Evolutionary conservation across 2,888 invertebrate species (phyloP).

Genomic region (Rhagophthalmus giganteus): DNA sequence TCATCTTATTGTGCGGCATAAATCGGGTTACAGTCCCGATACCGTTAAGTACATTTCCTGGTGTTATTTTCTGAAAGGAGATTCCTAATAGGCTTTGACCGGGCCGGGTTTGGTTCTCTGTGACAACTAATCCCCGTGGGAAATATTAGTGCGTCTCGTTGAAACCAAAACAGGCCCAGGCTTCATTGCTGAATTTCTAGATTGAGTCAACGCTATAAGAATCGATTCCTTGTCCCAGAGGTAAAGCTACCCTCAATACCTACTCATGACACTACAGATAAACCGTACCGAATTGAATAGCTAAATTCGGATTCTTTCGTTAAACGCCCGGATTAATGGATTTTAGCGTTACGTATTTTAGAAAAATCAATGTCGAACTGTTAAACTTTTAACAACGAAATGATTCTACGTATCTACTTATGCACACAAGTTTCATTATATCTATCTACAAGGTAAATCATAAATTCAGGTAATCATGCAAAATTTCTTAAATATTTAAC

Average conservation of each 20-base stretch:
- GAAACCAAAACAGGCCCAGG: conserved; percentile 41
- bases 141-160: conserved; percentile 44
- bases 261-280: no score
- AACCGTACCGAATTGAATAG: no score
- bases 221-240: conserved; percentile 31
- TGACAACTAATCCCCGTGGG: conserved; percentile 42
- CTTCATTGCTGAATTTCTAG: conserved; percentile 38
- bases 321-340: background rate
- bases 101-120: conserved; percentile 31
- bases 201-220: conserved; percentile 36
- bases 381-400: conserved; percentile 2
- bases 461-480: conserved; percentile 20
- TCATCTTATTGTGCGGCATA: conserved; percentile 20
- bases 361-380: conserved; percentile 1
- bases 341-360: background rate
- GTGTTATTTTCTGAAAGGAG: conserved; percentile 31
- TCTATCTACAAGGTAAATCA: conserved; percentile 11
- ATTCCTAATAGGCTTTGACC: conserved; percentile 42
- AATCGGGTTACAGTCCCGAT: conserved; percentile 25
- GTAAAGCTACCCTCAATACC: conserved; percentile 8
- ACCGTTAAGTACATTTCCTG: conserved; percentile 27
- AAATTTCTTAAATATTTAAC: conserved; percentile 25
- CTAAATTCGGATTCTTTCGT: no score
- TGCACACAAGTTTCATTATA: conserved; percentile 15
- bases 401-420: conserved; percentile 7